Conservation (phyloP, 35 echinoderm and acorn worm genomes). For the Holothuria glaberrima region DNA sequence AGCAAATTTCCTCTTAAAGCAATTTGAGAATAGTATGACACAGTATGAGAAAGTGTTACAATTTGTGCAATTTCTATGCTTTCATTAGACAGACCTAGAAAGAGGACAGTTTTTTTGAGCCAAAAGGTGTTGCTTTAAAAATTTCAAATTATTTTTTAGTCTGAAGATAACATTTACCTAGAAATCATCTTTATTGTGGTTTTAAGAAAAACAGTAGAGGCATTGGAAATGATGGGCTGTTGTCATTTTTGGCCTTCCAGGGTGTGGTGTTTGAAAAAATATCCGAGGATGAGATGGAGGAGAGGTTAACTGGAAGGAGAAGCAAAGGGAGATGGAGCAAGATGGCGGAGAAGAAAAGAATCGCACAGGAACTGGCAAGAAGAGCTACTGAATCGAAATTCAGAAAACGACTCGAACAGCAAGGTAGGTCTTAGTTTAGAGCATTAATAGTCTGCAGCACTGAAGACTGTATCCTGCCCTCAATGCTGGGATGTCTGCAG, state of each 20-base stretch:
- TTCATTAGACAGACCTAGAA: too few relatives aligned
- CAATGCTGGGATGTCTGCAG: background rate
- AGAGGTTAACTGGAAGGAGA: slow-evolving; percentile 69
- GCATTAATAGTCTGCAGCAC: too few relatives aligned
- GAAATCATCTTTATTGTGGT: background rate
- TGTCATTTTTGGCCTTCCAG: slow-evolving; percentile 21
- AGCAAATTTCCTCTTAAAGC: too few relatives aligned
- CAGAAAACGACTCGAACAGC: slow-evolving; percentile 84
- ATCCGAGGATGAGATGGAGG: slow-evolving; percentile 82
- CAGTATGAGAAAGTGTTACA: too few relatives aligned
- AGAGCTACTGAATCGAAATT: slow-evolving; percentile 80
- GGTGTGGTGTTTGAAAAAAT: slow-evolving; percentile 96
- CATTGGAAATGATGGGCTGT: background rate
- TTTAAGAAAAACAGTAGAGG: too few relatives aligned
- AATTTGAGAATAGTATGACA: too few relatives aligned
- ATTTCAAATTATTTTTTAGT: too few relatives aligned
- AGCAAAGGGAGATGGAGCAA: slow-evolving; percentile 63
- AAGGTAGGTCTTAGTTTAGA: slow-evolving; percentile 66
- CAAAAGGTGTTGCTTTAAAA: too few relatives aligned
- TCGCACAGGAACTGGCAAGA: slow-evolving; percentile 86
- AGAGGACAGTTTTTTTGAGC: too few relatives aligned
- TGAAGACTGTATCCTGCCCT: too few relatives aligned
- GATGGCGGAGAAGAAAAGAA: slow-evolving; percentile 82
- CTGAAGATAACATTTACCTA: background rate
- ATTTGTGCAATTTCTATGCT: too few relatives aligned